These are phyloP conservation scores for Paedocypris micromegethes DNA, from an alignment of 2,797 vertebrate genomes.

Conservation along the genomic window DNA sequence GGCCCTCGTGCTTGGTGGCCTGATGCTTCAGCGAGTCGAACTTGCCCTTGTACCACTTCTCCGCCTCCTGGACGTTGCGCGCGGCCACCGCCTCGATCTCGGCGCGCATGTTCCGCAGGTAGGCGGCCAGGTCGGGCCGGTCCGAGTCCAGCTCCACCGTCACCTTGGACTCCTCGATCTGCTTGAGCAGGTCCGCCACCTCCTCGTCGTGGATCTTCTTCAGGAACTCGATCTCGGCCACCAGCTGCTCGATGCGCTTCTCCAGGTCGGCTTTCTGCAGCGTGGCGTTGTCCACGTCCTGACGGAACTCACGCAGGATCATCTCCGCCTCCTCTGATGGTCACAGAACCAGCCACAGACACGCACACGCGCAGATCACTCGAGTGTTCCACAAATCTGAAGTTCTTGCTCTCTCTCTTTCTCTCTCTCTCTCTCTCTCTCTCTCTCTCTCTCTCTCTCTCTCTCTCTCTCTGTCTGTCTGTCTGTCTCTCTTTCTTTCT, in stretches of 20 bases:
- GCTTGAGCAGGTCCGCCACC: conserved; percentile 70
- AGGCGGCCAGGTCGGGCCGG: conserved; percentile 65
- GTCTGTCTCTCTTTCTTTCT: no score
- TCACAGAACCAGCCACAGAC: neutral
- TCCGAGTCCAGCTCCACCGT: conserved; percentile 64
- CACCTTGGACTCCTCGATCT: conserved; percentile 72
- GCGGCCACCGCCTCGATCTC: conserved; percentile 73
- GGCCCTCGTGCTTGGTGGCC: conserved; percentile 67
- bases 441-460: no score
- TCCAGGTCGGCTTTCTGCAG: conserved; percentile 75
- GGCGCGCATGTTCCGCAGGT: conserved; percentile 64
- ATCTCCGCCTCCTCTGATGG: conserved; percentile 68
- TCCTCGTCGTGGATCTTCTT: conserved; percentile 73
- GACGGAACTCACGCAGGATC: conserved; percentile 74
- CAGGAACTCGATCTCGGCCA: conserved; percentile 71
- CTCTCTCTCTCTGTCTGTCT: no score
- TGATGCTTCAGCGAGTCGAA: conserved; percentile 73
- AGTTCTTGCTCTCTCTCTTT: no score
- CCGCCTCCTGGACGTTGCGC: conserved; percentile 75
- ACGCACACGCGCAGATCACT: no score
- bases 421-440: no score
- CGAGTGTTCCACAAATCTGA: no score
- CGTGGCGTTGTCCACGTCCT: conserved; percentile 74
- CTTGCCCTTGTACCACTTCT: conserved; percentile 81
- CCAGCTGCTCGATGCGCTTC: conserved; percentile 65